Evolutionary conservation across 2,888 invertebrate species (phyloP).

Genomic region (Diadromus collaris): DNA sequence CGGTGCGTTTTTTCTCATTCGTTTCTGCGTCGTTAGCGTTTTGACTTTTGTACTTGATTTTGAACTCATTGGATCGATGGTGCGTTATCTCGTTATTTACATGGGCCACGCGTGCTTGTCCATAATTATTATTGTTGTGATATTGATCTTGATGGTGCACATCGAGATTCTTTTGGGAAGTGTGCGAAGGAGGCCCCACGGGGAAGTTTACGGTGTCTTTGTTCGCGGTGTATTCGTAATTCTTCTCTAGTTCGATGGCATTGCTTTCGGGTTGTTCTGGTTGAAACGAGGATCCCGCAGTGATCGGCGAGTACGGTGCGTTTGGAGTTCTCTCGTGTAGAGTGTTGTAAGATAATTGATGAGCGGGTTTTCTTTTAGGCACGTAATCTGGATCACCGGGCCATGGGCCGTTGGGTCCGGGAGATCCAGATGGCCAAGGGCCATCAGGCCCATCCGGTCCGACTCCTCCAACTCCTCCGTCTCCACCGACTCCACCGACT

Average conservation of each 20-base stretch:
- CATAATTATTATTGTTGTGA: conserved; percentile 8
- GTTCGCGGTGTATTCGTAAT: conserved; percentile 7
- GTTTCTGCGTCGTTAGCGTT: conserved; percentile 22
- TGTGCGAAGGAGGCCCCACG: not conserved
- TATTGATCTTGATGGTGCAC: conserved; percentile 29
- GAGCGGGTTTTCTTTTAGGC: conserved; percentile 40
- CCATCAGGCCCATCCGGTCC: conserved; percentile 71
- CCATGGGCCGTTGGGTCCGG: conserved; percentile 76
- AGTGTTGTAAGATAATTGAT: conserved; percentile 2
- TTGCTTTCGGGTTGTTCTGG: conserved; percentile 13
- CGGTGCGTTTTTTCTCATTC: conserved; percentile 8
- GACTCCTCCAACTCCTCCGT: conserved; percentile 71
- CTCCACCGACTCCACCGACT: conserved; percentile 66
- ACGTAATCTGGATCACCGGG: conserved; percentile 77
- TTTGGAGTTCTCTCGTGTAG: conserved; percentile 1
- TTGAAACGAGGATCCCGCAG: conserved; percentile 42
- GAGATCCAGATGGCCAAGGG: conserved; percentile 75
- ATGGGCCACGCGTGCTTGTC: not conserved
- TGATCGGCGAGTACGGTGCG: conserved; percentile 48
- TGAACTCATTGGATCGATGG: not conserved
- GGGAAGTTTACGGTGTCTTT: not conserved
- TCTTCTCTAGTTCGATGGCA: not conserved
- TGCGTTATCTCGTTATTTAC: not conserved
- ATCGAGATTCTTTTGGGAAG: conserved; percentile 3
- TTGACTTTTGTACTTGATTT: conserved; percentile 5